phyloP scores from a whole-genome alignment of 1,140 invertebrate species.

The Cylas formicarius region DNA sequence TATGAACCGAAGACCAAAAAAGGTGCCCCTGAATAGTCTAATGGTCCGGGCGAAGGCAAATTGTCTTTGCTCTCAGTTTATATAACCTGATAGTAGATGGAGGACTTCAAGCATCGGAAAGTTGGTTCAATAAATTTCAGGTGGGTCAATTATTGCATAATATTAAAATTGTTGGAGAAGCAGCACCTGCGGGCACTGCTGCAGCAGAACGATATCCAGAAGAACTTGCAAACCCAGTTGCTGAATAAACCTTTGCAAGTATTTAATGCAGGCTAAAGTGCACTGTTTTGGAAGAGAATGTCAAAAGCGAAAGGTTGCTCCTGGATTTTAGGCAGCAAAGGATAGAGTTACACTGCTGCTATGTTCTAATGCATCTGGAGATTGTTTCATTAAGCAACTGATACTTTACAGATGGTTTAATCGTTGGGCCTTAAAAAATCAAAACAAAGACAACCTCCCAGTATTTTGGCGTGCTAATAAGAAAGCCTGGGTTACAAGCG shows the following conservation, averaged over 20 bases:
- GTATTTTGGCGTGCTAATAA: slow-evolving; percentile 17
- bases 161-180: slow-evolving; percentile 34
- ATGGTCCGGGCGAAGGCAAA: slow-evolving; percentile 3
- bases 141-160: slow-evolving; percentile 29
- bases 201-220: slow-evolving; percentile 26
- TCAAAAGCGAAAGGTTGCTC: slow-evolving; percentile 28
- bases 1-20: slow-evolving; percentile 3
- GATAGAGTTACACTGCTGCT: too few relatives aligned
- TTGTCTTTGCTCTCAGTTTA: slow-evolving; percentile 11
- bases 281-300: slow-evolving; percentile 16
- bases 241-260: slow-evolving; percentile 18
- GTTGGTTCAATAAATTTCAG: too few relatives aligned
- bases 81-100: slow-evolving; percentile 7
- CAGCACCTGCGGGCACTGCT: slow-evolving; percentile 27
- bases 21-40: slow-evolving; percentile 1
- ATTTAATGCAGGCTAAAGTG: slow-evolving; percentile 15
- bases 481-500: slow-evolving; percentile 11
- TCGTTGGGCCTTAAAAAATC: slow-evolving; percentile 17
- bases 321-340: too few relatives aligned
- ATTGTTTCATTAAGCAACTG: slow-evolving; percentile 16
- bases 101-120: slow-evolving; percentile 8
- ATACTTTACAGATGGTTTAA: slow-evolving; percentile 20
- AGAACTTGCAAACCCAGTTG: slow-evolving; percentile 8
- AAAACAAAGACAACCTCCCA: slow-evolving; percentile 13
- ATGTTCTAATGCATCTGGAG: too few relatives aligned